Percentiles rank a stretch among this genome's conserved stretches.
Evolutionary conservation across 2,797 vertebrate genomes (phyloP).

Genomic region (Rhabdophis nuchalis): DNA sequence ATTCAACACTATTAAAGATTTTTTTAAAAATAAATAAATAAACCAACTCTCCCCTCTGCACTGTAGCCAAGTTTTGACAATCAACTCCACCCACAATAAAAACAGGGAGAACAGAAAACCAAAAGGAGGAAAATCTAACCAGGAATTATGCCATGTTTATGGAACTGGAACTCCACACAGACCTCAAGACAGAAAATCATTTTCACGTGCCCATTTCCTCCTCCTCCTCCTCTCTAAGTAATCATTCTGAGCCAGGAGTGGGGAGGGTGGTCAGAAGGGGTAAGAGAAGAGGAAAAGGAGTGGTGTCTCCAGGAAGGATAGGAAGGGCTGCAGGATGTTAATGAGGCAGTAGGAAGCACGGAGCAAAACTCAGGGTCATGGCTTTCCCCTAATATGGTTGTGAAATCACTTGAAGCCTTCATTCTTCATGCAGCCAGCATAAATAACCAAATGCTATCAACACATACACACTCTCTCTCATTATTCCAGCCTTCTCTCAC

Average conservation of each 20-base stretch:
- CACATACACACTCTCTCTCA: not conserved
- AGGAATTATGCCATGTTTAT: not conserved
- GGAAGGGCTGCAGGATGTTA: constrained; percentile 63
- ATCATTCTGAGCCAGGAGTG: not conserved
- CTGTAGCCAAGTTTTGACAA: not conserved
- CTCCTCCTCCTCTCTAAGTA: not conserved
- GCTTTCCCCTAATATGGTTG: constrained; percentile 11
- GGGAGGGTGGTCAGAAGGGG: not conserved
- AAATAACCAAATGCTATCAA: not conserved
- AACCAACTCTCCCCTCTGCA: not conserved
- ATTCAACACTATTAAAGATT: not conserved
- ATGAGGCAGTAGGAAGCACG: constrained; percentile 55
- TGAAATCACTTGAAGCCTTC: not conserved
- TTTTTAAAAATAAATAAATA: not conserved
- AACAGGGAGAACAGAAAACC: not conserved
- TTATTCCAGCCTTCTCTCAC: not conserved
- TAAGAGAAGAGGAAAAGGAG: constrained; percentile 38
- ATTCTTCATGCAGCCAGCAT: not conserved
- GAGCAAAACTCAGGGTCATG: constrained; percentile 43
- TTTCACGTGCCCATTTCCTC: not conserved
- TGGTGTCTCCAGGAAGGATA: constrained; percentile 61
- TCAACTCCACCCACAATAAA: not conserved
- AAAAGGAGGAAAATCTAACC: not conserved
- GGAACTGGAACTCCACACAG: no score
- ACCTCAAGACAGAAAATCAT: not conserved